Conservation (phyloP, 2,113 vertebrate genomes). For the Pan troglodytes region NHGRI_mPanTro3-v2.1_pri NC_072411.2:47590001-47590500, state of each 20-base stretch:
- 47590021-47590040: background rate
- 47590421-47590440: slow-evolving; percentile 13
- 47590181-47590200: background rate
- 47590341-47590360: background rate
- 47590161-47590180: background rate
- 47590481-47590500: background rate
- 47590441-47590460: background rate
- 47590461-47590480: background rate
- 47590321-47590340: background rate
- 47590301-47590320: background rate
- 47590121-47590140: fast-evolving
- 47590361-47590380: background rate
- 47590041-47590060: background rate
- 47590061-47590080: background rate
- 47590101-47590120: background rate
- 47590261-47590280: background rate
- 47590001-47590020: background rate
- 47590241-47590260: background rate
- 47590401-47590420: background rate
- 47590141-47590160: background rate
- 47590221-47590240: background rate
- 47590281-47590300: background rate
- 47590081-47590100: background rate
- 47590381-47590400: background rate
- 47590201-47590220: background rate